These are phyloP conservation scores for Polypedilum vanderplanki DNA, from an alignment of 1,140 invertebrate genomes.

Conservation along the genomic window DNA sequence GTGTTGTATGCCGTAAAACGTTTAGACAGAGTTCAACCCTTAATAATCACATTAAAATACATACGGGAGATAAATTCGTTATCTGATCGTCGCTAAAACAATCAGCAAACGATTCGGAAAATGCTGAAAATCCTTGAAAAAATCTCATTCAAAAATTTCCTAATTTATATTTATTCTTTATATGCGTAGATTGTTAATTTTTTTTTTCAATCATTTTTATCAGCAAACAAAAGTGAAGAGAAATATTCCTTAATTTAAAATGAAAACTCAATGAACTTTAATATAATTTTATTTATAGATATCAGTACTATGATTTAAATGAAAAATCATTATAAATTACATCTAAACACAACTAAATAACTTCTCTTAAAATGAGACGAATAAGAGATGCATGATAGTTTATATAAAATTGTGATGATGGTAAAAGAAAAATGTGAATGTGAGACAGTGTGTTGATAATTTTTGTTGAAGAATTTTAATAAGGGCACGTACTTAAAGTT, in stretches of 20 bases:
- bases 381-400: too few species aligned
- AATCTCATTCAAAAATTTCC: conserved; percentile 21
- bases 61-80: conserved; percentile 43
- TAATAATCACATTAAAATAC: conserved; percentile 45
- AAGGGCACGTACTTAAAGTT: conserved; percentile 4
- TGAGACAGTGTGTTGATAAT: neutral
- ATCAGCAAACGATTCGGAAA: neutral
- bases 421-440: neutral
- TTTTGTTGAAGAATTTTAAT: neutral
- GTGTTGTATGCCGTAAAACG: conserved; percentile 44
- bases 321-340: too few species aligned
- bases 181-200: neutral
- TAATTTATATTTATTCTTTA: conserved; percentile 14
- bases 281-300: too few species aligned
- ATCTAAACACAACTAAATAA: too few species aligned
- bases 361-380: too few species aligned
- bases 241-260: too few species aligned
- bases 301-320: too few species aligned
- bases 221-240: too few species aligned
- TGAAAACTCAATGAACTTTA: too few species aligned
- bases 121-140: neutral
- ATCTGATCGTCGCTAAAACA: conserved; percentile 26
- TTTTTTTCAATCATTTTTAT: too few species aligned
- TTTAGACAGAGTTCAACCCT: conserved; percentile 44
- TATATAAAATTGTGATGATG: neutral